These are phyloP conservation scores for Bombyx mori DNA, from an alignment of 1,140 invertebrate species.

Conservation along the genomic window DNA sequence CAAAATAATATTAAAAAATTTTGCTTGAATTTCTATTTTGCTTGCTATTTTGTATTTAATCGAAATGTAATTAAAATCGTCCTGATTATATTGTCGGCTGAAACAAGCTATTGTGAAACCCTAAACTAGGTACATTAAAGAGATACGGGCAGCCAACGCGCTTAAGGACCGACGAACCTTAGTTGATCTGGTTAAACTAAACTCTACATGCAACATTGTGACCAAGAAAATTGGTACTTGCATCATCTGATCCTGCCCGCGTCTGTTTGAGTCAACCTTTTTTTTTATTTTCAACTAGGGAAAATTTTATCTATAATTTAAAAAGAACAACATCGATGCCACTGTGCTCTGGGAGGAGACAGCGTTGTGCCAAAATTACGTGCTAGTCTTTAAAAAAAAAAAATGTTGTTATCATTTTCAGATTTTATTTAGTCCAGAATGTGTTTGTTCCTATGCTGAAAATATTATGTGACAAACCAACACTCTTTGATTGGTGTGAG, in stretches of 20 bases:
- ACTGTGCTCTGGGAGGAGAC: constrained; percentile 43
- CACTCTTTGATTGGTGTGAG: constrained; percentile 32
- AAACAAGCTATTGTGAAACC: constrained; percentile 39
- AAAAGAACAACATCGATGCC: constrained; percentile 62
- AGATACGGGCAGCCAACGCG: constrained; percentile 14
- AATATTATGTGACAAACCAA: constrained; percentile 64
- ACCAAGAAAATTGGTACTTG: constrained; percentile 1
- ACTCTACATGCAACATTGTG: constrained; percentile 1
- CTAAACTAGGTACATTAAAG: constrained; percentile 20
- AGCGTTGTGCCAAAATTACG: constrained; percentile 70
- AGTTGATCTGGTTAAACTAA: constrained; percentile 5
- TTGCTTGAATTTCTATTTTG: constrained; percentile 43
- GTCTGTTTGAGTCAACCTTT: constrained; percentile 6
- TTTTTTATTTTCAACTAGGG: constrained; percentile 47
- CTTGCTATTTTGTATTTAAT: constrained; percentile 45
- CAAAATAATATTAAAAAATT: constrained; percentile 52
- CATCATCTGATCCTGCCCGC: constrained; percentile 7
- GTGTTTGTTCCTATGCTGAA: constrained; percentile 69
- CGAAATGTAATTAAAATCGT: constrained; percentile 35
- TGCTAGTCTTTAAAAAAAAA: constrained; percentile 68
- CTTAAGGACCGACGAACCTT: neutral
- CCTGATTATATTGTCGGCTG: constrained; percentile 35
- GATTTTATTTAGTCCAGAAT: constrained; percentile 71
- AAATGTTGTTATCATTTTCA: constrained; percentile 70
- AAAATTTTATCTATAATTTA: constrained; percentile 43